Evolutionary conservation across 2,797 vertebrate species (phyloP), one percentile per base, ranked within the genome.

Genomic region (Synanceia verrucosa): DNA sequence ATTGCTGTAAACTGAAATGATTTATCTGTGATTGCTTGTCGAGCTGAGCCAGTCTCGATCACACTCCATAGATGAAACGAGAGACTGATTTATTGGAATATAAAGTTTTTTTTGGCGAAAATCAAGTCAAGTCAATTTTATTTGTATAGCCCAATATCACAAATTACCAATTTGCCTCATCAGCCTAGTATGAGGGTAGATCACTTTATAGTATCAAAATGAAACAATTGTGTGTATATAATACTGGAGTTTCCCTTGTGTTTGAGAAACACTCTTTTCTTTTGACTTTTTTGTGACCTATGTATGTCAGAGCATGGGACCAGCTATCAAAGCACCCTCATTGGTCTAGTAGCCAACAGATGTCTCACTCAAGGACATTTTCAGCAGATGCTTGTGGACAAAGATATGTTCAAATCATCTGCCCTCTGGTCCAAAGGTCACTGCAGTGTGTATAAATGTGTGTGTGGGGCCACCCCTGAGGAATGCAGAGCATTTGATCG

Each of bases 401-500:
- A 85, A 82, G 65, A 70, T 70, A 47, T 11, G 5, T 64, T 29
- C 5, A 60, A 47, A 9, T 58, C 3, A 21, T 65, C 47, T 7
- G 37, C 57, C 13, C 59, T 31, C 16, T 26, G 5, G 34, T 66
- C 72, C 51, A 86, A 65, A 67, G 70, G 53, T 72, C 71, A 65
- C 68, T 43, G 52, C 52, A 41, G 37, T 60, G 65, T 26, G 9
- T 61, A 24, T 63, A 65, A 70, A 47, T 73, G 67, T 79, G 61
- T 52, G 48, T 73, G 67, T 78, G 60, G 37, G 62, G 69, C 58
- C 50, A 39, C 24, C n/a, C 1, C 4, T 2, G 10, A 77, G 65
- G 76, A 86, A 81, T 85, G 70, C 52, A 1, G 36, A 79, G 65
- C 53, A 23, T 84, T 72, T 59, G 29, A 78, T 33, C 21, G 1